Evolutionary conservation across 2,888 invertebrate genomes (phyloP).

Genomic region (Drosophila formosana): DNA sequence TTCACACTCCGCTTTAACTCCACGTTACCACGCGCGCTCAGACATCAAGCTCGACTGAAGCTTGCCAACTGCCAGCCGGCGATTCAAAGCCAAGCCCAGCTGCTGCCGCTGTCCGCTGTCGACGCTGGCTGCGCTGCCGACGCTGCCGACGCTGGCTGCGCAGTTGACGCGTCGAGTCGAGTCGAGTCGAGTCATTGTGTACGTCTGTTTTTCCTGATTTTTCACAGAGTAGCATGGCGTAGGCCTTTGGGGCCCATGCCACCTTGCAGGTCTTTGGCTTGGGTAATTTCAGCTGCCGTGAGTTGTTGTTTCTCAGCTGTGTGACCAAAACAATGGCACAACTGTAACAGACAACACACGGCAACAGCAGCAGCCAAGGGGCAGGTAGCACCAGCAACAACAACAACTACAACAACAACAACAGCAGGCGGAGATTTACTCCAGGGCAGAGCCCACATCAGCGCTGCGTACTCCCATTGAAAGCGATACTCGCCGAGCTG

Average conservation of each 20-base stretch:
- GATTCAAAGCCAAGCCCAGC: conserved; percentile 64
- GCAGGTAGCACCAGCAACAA: conserved; percentile 22
- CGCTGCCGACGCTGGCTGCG: conserved; percentile 12
- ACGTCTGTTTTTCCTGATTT: conserved; percentile 74
- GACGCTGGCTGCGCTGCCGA: conserved; percentile 5
- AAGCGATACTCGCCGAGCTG: conserved; percentile 24
- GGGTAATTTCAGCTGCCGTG: conserved; percentile 75
- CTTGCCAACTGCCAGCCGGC: conserved; percentile 58
- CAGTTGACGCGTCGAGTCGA: conserved; percentile 28
- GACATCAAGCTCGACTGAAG: conserved; percentile 68
- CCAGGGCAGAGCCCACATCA: conserved; percentile 44
- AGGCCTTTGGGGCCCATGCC: conserved; percentile 67
- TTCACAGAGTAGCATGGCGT: conserved; percentile 60
- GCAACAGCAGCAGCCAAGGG: conserved; percentile 23
- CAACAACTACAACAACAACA: conserved; percentile 4
- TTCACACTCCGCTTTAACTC: conserved; percentile 15
- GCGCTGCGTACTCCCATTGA: conserved; percentile 39
- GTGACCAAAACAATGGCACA: conserved; percentile 78
- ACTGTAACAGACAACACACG: conserved; percentile 55
- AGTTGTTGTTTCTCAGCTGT: conserved; percentile 76
- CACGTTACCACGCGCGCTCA: conserved; percentile 55
- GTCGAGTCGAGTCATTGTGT: conserved; percentile 70
- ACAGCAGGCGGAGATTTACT: conserved; percentile 61
- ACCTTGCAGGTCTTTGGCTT: conserved; percentile 81
- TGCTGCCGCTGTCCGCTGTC: conserved; percentile 26